Base-by-base conservation (phyloP, 2,113 vertebrate species). In the Beaufortia kweichowensis region DNA sequence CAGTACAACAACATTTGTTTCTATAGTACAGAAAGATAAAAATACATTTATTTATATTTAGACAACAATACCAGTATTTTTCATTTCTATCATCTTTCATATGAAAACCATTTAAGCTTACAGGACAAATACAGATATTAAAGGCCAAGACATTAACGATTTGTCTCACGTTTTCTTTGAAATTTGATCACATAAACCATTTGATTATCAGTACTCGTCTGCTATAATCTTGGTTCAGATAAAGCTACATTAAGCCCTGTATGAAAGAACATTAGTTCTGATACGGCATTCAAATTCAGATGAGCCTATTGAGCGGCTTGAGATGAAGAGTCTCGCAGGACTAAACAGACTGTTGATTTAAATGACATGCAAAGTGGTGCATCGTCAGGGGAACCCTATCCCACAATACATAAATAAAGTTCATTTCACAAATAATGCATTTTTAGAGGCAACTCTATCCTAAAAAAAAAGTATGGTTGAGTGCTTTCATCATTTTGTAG, bases 211-310 rank as follows among this genome's bases (percentile, higher is more conserved):
- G 48, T 80, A 69, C 63, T 77, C 64, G 28, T 46, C 79, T 35
- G 41, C 28, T 75, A 24, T 26, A 63, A 62, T 57, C 35, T 60
- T 76, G 57, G 33, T 33, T 64, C 55, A 70, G 43, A 60, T 29
- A 50, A 21, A 77, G 66, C 55, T 26, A 39, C 56, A 48, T 64
- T 39, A 63, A 35, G 61, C 76, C 80, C n/a, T 59, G 76, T 74
- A 73, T 66, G 61, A 61, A 78, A 59, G 77, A 77, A 57, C 64
- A 67, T 1, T 9, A 55, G 46, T 61, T 28, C 21, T 50, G 48
- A 59, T 60, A 68, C 23, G 21, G 35, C 24, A 80, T 84, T 80
- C 75, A 80, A 57, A 81, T 82, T 80, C 46, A 72, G 77, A 78
- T 79, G 33, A 75, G 66, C 33, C 17, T 78, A 64, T 61, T 29